Conservation (phyloP, 2,888 invertebrate species). For the Odontocolon sp. region DNA sequence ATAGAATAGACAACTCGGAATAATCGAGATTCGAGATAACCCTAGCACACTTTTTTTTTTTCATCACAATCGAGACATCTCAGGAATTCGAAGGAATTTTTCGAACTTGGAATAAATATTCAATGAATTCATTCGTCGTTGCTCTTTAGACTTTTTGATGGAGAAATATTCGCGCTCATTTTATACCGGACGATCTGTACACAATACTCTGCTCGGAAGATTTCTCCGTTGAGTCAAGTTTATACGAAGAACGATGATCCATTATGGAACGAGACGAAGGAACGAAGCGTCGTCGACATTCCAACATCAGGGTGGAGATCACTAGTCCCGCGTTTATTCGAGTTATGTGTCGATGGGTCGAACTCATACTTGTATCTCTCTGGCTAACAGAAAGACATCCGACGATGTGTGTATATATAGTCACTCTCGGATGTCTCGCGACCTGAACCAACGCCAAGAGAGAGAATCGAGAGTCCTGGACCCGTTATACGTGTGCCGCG, state of each 20-base stretch:
- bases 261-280: conserved; percentile 53
- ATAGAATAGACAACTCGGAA: conserved; percentile 5
- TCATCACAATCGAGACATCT: conserved; percentile 11
- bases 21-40: conserved; percentile 24
- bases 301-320: conserved; percentile 55
- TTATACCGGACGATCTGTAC: neutral
- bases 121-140: conserved; percentile 30
- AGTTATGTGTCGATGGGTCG: conserved; percentile 55
- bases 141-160: neutral
- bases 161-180: conserved; percentile 5
- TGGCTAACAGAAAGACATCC: neutral
- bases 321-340: conserved; percentile 34
- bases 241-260: conserved; percentile 23
- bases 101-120: conserved; percentile 23
- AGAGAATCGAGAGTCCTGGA: conserved; percentile 40
- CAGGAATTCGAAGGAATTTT: conserved; percentile 11
- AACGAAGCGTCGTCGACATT: conserved; percentile 52
- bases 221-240: neutral
- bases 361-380: conserved; percentile 9
- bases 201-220: neutral
- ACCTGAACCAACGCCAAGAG: conserved; percentile 58
- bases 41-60: conserved; percentile 10
- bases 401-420: no score
- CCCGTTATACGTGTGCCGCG: conserved; percentile 50
- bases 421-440: no score